Base-by-base conservation (phyloP, 2,797 vertebrate genomes). In the Falco naumanni region DNA sequence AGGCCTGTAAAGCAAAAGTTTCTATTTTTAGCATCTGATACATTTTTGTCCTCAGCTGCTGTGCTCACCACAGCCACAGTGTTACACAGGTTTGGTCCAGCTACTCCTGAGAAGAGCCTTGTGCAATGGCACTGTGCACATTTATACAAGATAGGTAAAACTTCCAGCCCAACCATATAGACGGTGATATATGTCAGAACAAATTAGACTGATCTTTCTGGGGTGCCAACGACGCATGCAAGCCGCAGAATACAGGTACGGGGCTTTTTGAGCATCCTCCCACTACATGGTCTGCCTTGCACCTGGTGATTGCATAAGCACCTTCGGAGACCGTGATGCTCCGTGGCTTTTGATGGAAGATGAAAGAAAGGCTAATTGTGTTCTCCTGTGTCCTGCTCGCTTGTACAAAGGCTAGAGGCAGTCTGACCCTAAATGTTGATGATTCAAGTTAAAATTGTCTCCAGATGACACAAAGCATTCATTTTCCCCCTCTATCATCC, bases 351-450 rank as follows among this genome's bases (percentile, higher is more conserved):
- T 91, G 24, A 16, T 34, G 25, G 39, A 85, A 87, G 43, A 78
- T 37, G 57, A 80, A 92, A 72, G 51, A 86, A 95, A 84, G 33
- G 12, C 33, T 93, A 41, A 34, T 77, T 54, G 31, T 65, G 3
- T 68, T 92, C 70, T 85, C n/a, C 37, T 70, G 31, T 78, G 41
- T 47, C 33, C 51, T 70, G 18, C 6, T 3, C 20, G 15, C 47
- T 81, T 78, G 34, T 75, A 75, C 59, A 29, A 76, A 4, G 48
- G 47, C 69, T 92, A 78, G 72, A 89, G 78, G 79, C 61, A 51
- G 7, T 81, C 82, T 89, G 78, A 89, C 84, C 81, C 82, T 94
- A 83, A 84, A 84, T 65, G 69, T 93, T 94, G 76, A 89, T 77
- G 60, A 89, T 79, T 84, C 53, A 20, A 65, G 61, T 81, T 75